phyloP scores from a whole-genome alignment of 2,113 vertebrate genomes.

The Cromileptes altivelis region DNA sequence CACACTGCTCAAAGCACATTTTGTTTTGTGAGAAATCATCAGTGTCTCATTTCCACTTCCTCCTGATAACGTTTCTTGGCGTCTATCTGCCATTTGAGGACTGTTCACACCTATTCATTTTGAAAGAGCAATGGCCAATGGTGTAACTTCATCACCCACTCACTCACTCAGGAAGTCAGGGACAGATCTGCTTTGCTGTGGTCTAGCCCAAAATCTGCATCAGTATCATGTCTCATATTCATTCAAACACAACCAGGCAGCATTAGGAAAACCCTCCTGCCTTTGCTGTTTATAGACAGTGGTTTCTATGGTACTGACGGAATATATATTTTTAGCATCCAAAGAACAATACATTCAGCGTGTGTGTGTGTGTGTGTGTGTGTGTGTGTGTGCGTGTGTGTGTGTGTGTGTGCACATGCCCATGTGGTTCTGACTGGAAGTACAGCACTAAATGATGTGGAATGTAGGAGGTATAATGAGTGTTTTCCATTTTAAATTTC shows the following conservation, averaged over 20 bases:
- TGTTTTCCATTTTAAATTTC: slow-evolving; percentile 13
- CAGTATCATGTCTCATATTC: neutral
- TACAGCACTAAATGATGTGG: neutral
- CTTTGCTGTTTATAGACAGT: neutral
- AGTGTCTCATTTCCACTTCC: too few relatives aligned
- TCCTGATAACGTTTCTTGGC: too few relatives aligned
- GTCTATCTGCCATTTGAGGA: too few relatives aligned
- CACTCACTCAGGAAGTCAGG: neutral
- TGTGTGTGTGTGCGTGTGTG: neutral
- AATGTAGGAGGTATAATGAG: neutral
- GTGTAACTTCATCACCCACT: neutral
- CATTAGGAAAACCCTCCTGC: neutral
- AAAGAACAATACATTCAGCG: neutral
- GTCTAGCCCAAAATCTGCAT: neutral
- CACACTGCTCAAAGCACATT: neutral
- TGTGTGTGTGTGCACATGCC: neutral
- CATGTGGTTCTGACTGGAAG: neutral
- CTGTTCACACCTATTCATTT: too few relatives aligned
- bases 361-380: neutral
- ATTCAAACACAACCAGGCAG: neutral
- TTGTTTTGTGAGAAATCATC: too few relatives aligned
- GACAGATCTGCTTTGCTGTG: neutral
- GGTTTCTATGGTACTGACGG: slow-evolving; percentile 20
- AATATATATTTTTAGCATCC: slow-evolving; percentile 4
- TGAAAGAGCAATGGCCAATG: too few relatives aligned